Conservation (phyloP, 2,888 invertebrate species). For the Cabera pusaria region DNA sequence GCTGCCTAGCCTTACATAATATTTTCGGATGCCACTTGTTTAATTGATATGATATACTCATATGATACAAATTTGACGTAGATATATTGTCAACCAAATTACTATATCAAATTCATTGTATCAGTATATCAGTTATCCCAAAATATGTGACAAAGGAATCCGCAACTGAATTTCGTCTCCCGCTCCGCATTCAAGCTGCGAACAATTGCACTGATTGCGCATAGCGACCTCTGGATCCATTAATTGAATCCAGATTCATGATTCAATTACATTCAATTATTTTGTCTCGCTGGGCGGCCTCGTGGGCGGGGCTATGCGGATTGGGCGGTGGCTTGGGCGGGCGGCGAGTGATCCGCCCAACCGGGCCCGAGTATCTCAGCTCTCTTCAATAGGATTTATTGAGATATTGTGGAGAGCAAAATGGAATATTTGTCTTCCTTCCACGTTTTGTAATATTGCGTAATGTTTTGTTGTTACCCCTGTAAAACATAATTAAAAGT, state of each 20-base stretch:
- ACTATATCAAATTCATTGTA: too few relatives aligned
- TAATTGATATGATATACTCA: too few relatives aligned
- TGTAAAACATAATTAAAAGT: not conserved
- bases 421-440: too few relatives aligned
- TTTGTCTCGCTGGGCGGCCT: constrained; percentile 50
- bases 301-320: constrained; percentile 58
- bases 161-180: constrained; percentile 2
- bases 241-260: constrained; percentile 71
- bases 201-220: constrained; percentile 67
- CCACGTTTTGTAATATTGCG: too few relatives aligned
- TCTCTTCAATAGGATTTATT: constrained; percentile 33
- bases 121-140: too few relatives aligned
- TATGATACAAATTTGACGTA: too few relatives aligned
- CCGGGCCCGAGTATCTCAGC: constrained; percentile 38
- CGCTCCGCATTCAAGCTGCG: constrained; percentile 15
- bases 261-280: constrained; percentile 78
- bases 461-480: too few relatives aligned
- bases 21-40: too few relatives aligned
- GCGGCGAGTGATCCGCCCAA: constrained; percentile 60
- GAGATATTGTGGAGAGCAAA: constrained; percentile 12
- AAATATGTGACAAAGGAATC: constrained; percentile 5
- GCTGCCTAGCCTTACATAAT: too few relatives aligned
- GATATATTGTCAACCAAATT: too few relatives aligned
- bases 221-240: constrained; percentile 35
- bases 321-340: constrained; percentile 67